Base-by-base conservation (phyloP, 1,140 invertebrate genomes). In the Drosophila nasuta region DNA sequence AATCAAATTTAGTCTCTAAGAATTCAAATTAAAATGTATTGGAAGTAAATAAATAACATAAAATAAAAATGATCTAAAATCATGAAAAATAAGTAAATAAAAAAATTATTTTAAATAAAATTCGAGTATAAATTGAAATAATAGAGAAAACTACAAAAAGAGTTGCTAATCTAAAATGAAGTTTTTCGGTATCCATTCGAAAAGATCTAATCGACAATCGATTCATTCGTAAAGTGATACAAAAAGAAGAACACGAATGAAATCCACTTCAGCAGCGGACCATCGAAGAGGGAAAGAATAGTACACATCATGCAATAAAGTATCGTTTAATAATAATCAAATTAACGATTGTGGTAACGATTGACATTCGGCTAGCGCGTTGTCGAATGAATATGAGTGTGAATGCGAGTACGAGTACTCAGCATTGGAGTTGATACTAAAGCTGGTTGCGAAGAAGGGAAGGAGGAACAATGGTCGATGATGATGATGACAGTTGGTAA, bases 251-350 rank as follows among this genome's bases (percentile, higher is more conserved):
- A 11, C 30, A 33, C 6, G 20, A 25, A 25, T 25, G 20, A 25
- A 25, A 25, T 25, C 20, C 30, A 52, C 25, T 25, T 5, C 17
- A 28, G 11, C 8, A 77, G 58, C 68, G 60, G 38, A 38, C 35
- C 7, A 64, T 49, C 8, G n/a, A 63, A 70, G 41, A 64, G 67
- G 57, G 20, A 25, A 62, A 68, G 17, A 46, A 33, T 25, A 75
- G 81, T 70, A 66, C 65, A 74, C 67, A 75, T 86, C 81, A 79
- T 79, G 85, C 82, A 83, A 83, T 91, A 91, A 91, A 91, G 67
- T 74, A 60, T 48, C 62, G 79, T 85, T 88, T 91, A 88, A 91
- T 81, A 91, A 88, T 82, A 91, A 88, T 91, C 89, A 74, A 88
- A 91, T 91, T 79, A 25, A 89, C 78, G 80, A 57, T 80, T 85